Conservation (phyloP, 2,888 invertebrate genomes). For the Molorchus minor region DNA sequence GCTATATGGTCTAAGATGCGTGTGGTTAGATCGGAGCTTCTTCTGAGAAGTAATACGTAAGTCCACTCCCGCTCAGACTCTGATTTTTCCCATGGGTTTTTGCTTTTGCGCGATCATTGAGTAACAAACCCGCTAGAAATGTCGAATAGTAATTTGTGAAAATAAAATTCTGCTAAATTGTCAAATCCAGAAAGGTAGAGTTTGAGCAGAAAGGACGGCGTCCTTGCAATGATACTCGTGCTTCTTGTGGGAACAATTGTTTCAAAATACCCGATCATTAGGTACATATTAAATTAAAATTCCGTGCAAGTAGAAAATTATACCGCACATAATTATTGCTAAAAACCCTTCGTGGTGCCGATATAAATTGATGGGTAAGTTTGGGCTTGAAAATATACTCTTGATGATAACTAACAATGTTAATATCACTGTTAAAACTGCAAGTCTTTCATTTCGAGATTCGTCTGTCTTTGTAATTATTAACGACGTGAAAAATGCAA, state of each 20-base stretch:
- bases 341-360: constrained; percentile 21
- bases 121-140: too few relatives aligned
- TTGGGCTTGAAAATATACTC: constrained; percentile 13
- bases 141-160: too few relatives aligned
- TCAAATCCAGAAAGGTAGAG: too few relatives aligned
- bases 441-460: too few relatives aligned
- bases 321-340: constrained; percentile 21
- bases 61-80: constrained; percentile 1
- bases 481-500: background rate
- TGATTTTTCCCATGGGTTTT: constrained; percentile 22
- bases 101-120: background rate
- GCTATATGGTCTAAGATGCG: constrained; percentile 49
- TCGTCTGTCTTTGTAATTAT: background rate
- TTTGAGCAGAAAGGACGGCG: too few relatives aligned
- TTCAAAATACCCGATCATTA: constrained; percentile 19
- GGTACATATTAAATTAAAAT: constrained; percentile 26
- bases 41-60: constrained; percentile 22
- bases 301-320: constrained; percentile 21
- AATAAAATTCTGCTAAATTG: too few relatives aligned
- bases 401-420: too few relatives aligned
- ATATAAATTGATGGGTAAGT: constrained; percentile 17
- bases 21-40: constrained; percentile 16
- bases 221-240: constrained; percentile 5
- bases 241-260: constrained; percentile 18
- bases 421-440: too few relatives aligned